Conservation (phyloP, 2,797 vertebrate genomes). For the Argyrosomus regius region DNA sequence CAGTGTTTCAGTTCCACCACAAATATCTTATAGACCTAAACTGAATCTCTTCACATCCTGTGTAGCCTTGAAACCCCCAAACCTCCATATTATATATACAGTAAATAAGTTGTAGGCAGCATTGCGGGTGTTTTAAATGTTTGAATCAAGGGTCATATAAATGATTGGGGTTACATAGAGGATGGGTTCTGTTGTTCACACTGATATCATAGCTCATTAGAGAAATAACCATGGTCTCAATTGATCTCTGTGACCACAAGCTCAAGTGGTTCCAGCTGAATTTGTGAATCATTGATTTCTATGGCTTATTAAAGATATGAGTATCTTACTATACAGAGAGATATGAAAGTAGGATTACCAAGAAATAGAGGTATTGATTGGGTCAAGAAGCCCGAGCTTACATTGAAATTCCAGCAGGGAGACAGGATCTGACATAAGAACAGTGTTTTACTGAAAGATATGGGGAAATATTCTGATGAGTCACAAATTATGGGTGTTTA, state of each 20-base stretch:
- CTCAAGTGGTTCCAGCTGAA: conserved; percentile 74
- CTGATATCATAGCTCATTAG: conserved; percentile 79
- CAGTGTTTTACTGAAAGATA: conserved; percentile 39
- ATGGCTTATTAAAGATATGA: conserved; percentile 84
- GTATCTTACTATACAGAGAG: conserved; percentile 80
- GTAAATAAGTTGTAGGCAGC: conserved; percentile 16
- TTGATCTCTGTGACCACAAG: conserved; percentile 73
- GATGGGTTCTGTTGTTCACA: conserved; percentile 64
- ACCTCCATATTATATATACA: neutral
- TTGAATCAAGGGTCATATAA: conserved; percentile 46
- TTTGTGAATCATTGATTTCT: conserved; percentile 85
- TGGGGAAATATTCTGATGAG: conserved; percentile 44
- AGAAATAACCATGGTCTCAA: conserved; percentile 71
- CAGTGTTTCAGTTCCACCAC: neutral
- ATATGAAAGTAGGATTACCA: conserved; percentile 81
- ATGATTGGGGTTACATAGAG: conserved; percentile 62
- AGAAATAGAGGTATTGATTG: conserved; percentile 85
- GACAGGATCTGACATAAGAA: conserved; percentile 49
- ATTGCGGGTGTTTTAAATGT: conserved; percentile 27
- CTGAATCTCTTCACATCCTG: neutral
- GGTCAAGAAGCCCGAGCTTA: conserved; percentile 69
- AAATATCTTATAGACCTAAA: conserved; percentile 1
- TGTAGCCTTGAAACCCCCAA: conserved; percentile 2
- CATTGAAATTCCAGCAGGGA: conserved; percentile 70
- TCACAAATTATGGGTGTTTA: conserved; percentile 13